Percentiles rank a stretch among this genome's conserved stretches.
Evolutionary conservation across 2,888 invertebrate species (phyloP).

Genomic region (Drosophila prostipennis): DNA sequence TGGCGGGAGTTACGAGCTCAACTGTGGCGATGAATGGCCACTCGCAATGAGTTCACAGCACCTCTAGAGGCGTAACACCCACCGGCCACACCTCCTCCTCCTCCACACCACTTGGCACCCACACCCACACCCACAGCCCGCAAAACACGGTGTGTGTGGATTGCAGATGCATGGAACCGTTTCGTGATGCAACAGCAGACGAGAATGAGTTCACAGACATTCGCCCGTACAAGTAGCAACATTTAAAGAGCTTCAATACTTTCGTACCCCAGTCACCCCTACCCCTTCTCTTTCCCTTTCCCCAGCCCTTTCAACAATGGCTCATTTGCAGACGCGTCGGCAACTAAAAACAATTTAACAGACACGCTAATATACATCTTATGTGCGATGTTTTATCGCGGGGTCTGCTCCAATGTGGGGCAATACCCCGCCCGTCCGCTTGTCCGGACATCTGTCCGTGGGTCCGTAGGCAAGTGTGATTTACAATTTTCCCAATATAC

Average conservation of each 20-base stretch:
- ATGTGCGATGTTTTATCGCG: constrained; percentile 40
- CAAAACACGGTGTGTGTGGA: constrained; percentile 11
- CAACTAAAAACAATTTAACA: constrained; percentile 71
- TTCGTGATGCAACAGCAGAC: constrained; percentile 51
- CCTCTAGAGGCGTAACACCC: constrained; percentile 11
- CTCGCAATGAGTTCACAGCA: constrained; percentile 33
- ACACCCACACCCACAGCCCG: background rate
- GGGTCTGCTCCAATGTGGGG: constrained; percentile 55
- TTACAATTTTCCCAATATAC: constrained; percentile 68
- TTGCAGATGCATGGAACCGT: constrained; percentile 47
- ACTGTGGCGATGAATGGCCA: constrained; percentile 18
- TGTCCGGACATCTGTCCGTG: constrained; percentile 25
- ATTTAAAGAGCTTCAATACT: constrained; percentile 61
- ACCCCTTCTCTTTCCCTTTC: background rate
- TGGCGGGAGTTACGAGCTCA: constrained; percentile 23
- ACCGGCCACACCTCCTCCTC: constrained; percentile 6
- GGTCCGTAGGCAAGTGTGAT: constrained; percentile 60
- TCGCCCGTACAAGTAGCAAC: constrained; percentile 36
- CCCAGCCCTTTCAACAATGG: constrained; percentile 56
- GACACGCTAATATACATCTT: constrained; percentile 66
- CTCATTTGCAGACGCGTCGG: constrained; percentile 71
- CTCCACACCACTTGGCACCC: constrained; percentile 4
- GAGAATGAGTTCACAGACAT: constrained; percentile 32
- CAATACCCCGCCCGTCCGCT: constrained; percentile 18
- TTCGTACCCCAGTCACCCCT: constrained; percentile 23